phyloP scores from a whole-genome alignment of 2,113 vertebrate genomes.

The Baryphthengus martii region DNA sequence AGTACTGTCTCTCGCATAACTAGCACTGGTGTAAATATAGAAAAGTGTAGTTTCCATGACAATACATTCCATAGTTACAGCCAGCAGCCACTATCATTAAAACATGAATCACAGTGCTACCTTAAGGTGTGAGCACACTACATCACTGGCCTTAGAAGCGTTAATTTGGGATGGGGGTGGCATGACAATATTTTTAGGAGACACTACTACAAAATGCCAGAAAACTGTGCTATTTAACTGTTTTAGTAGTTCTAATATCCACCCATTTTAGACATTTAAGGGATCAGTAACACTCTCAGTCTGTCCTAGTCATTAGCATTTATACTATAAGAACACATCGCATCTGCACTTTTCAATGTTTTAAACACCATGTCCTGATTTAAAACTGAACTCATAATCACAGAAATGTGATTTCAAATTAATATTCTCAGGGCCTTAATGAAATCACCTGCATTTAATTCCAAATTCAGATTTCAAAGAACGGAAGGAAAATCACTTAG shows the following conservation, averaged over 20 bases:
- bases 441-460: conserved; percentile 12
- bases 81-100: conserved; percentile 69
- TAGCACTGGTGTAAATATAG: conserved; percentile 65
- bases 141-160: conserved; percentile 46
- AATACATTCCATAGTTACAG: conserved; percentile 73
- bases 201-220: conserved; percentile 51
- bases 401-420: not conserved
- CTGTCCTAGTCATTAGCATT: conserved; percentile 31
- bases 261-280: conserved; percentile 16
- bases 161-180: conserved; percentile 52
- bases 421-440: not conserved
- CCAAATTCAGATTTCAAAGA: not conserved
- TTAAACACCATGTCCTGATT: not conserved
- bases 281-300: not conserved
- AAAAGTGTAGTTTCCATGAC: conserved; percentile 74
- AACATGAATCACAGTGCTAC: conserved; percentile 72
- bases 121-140: conserved; percentile 61
- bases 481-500: not conserved
- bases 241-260: conserved; percentile 37
- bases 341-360: conserved; percentile 14
- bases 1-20: conserved; percentile 54
- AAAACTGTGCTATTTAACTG: not conserved
- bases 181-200: conserved; percentile 64
- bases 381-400: not conserved
- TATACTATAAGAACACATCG: not conserved